Evolutionary conservation across 1,140 invertebrate species (phyloP).

Genomic region (Drosophila virilis): DNA sequence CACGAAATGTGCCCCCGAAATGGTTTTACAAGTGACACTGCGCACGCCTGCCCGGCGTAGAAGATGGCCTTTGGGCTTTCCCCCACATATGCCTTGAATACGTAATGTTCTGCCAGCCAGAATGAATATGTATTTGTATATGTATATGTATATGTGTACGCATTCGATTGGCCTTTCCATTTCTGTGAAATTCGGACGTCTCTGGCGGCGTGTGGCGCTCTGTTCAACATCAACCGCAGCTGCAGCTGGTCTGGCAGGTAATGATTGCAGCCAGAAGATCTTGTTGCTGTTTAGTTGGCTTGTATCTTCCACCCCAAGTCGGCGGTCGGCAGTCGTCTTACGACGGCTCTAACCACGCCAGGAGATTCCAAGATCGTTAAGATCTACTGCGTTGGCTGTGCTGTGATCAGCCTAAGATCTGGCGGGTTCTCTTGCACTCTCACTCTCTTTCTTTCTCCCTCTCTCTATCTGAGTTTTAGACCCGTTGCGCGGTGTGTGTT

Average conservation of each 20-base stretch:
- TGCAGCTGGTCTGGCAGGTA: constrained; percentile 13
- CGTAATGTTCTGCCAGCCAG: constrained; percentile 31
- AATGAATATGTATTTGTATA: constrained; percentile 74
- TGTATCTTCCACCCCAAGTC: constrained; percentile 25
- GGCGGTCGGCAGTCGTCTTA: constrained; percentile 5
- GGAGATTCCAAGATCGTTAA: constrained; percentile 74
- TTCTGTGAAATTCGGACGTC: constrained; percentile 37
- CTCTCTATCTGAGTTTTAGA: constrained; percentile 13
- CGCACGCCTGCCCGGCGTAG: constrained; percentile 17
- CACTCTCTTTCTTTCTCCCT: constrained; percentile 23
- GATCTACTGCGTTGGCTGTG: constrained; percentile 71
- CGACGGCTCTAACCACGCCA: constrained; percentile 1
- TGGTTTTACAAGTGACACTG: constrained; percentile 73
- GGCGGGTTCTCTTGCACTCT: constrained; percentile 26
- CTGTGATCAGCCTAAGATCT: constrained; percentile 69
- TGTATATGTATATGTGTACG: constrained; percentile 31
- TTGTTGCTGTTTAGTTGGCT: constrained; percentile 26
- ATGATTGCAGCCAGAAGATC: constrained; percentile 43
- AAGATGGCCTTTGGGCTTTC: constrained; percentile 51
- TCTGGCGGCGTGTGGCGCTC: constrained; percentile 67
- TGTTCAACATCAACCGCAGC: constrained; percentile 23
- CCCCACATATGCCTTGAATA: constrained; percentile 66
- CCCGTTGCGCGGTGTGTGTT: constrained; percentile 78
- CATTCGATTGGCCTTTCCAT: constrained; percentile 46
- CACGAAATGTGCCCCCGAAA: constrained; percentile 80